Evolutionary conservation across 1,140 invertebrate genomes (phyloP).

Genomic region (Drosophila grimshawi): DNA sequence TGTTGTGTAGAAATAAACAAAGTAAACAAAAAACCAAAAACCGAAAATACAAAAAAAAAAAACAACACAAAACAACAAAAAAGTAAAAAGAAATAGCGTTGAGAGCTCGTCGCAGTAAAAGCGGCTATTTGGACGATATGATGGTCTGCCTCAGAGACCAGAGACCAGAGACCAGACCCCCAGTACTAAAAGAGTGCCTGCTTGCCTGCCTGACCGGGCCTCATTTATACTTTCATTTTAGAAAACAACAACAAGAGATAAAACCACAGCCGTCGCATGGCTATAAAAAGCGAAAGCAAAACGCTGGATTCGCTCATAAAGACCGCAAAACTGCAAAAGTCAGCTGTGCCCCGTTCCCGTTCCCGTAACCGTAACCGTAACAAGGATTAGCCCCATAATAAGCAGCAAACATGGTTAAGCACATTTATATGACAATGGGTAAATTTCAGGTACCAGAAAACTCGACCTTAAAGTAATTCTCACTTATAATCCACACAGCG

Average conservation of each 20-base stretch:
- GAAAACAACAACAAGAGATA: constrained; percentile 1
- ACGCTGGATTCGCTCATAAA: constrained; percentile 79
- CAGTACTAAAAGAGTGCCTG: constrained; percentile 15
- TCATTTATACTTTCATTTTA: constrained; percentile 74
- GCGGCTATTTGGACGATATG: constrained; percentile 25
- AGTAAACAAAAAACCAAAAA: constrained; percentile 48
- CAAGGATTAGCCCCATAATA: constrained; percentile 41
- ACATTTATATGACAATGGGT: constrained; percentile 63
- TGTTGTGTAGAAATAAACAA: constrained; percentile 33
- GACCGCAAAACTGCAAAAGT: constrained; percentile 79
- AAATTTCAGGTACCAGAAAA: constrained; percentile 20
- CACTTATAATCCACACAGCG: constrained; percentile 19
- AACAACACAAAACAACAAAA: constrained; percentile 53
- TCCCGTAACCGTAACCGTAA: constrained; percentile 14
- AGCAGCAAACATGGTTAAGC: constrained; percentile 61
- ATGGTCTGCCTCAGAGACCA: constrained; percentile 23
- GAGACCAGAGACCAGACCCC: constrained; percentile 6
- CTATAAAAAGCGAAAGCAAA: constrained; percentile 81
- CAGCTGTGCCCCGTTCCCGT: constrained; percentile 45
- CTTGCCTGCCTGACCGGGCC: constrained; percentile 18
- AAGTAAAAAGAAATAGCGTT: constrained; percentile 33
- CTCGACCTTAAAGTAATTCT: constrained; percentile 6
- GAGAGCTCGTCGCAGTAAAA: constrained; percentile 66
- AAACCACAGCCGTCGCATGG: constrained; percentile 21
- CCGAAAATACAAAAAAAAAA: constrained; percentile 63